Evolutionary conservation across 2,888 invertebrate genomes (phyloP), one percentile per base, ranked within the genome.

Genomic region (Polydrusus tereticollis): DNA sequence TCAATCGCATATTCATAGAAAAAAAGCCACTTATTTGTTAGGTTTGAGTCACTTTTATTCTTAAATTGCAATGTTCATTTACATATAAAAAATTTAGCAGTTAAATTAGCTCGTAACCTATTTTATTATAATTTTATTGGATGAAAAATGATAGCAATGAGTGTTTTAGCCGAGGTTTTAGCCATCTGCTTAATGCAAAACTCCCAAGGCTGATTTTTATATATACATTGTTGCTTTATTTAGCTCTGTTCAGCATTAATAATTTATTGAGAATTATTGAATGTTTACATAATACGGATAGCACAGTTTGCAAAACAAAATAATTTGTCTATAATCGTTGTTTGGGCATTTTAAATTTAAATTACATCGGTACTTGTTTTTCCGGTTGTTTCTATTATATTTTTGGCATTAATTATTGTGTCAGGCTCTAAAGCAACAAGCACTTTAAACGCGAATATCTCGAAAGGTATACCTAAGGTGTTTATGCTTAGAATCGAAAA

Each of bases 141-240:
- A 45, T 67, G 33, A 58, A 58, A 67, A 67, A 67, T 47, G 33
- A 58, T 43, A 55, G 21, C 18, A 33, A 20, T 38, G 20, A 36
- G n/a, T 12, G 20, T 57, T n/a, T n/a, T n/a, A n/a, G n/a, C n/a
- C n/a, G n/a, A n/a, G n/a, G n/a, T n/a, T n/a, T 52, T n/a, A 14
- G 67, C 67, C 69, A 69, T 69, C 62, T 69, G 69, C 43, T 69
- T 69, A 60, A 60, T 69, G 50, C 60, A 60, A 45, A 50, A 60
- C 12, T 41, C 10, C 55, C 69, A 69, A 69, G 69, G 69, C 23
- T 69, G 55, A 21, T 62, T 60, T 68, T 59, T 60, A 69, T 62
- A 62, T 41, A 43, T 45, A 57, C 64, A 26, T 64, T 64, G 36
- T 57, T 66, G 45, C 65, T 45, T 43, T 23, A 43, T 43, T 41